Conservation (phyloP, 2,113 vertebrate species). For the Gymnogyps californianus region DNA sequence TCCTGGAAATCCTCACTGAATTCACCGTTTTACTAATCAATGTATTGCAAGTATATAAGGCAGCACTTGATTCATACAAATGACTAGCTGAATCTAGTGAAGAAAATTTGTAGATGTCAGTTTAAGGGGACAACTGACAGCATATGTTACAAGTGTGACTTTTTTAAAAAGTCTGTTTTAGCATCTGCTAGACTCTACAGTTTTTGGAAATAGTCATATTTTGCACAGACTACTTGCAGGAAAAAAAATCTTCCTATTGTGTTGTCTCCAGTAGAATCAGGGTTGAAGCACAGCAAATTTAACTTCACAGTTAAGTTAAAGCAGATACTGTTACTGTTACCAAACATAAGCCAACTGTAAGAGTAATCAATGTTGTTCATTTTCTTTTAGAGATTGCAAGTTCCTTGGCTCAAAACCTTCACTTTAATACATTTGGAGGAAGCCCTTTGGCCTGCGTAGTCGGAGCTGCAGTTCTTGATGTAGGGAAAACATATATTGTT, state of each 20-base stretch:
- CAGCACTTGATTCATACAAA: not conserved
- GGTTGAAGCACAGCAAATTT: not conserved
- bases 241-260: not conserved
- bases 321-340: not conserved
- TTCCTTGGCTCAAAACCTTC: constrained; percentile 72
- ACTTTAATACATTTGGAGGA: constrained; percentile 93
- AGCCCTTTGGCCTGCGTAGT: constrained; percentile 83
- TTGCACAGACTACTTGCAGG: not conserved
- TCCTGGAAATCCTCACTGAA: not conserved
- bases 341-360: not conserved
- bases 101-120: not conserved
- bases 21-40: not conserved
- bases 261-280: not conserved
- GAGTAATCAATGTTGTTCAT: not conserved
- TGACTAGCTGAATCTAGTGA: not conserved
- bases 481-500: constrained; percentile 63
- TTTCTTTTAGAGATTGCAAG: constrained; percentile 82
- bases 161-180: not conserved
- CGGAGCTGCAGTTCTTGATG: constrained; percentile 88
- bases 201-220: not conserved
- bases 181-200: not conserved
- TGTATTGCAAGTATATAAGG: not conserved
- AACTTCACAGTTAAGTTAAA: not conserved
- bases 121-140: not conserved
- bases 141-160: not conserved